Percentiles rank a stretch among this genome's conserved stretches.
These are phyloP conservation scores for Henricia sp. DNA, from an alignment of 53 echinoderm and acorn worm genomes.

Conservation along the genomic window DNA sequence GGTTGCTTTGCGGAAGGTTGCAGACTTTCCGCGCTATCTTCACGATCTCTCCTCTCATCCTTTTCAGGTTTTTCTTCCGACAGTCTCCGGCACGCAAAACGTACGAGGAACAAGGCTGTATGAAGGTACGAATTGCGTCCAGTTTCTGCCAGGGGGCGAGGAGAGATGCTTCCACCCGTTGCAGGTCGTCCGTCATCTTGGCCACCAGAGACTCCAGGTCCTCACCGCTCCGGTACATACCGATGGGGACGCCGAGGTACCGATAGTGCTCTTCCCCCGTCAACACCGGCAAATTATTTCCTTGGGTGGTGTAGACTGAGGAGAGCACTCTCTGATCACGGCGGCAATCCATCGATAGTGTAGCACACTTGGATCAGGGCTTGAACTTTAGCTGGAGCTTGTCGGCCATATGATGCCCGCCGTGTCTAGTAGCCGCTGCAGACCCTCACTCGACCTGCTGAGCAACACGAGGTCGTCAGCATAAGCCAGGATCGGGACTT, in stretches of 20 bases:
- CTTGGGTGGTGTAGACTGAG: not conserved
- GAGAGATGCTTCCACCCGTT: constrained; percentile 11
- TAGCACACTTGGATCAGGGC: constrained; percentile 15
- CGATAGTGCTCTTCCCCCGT: constrained; percentile 31
- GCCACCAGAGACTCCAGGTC: constrained; percentile 10
- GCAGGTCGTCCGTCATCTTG: constrained; percentile 6
- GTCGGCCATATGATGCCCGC: constrained; percentile 25
- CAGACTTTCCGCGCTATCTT: constrained; percentile 18
- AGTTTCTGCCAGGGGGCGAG: constrained; percentile 51
- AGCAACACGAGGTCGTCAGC: constrained; percentile 23
- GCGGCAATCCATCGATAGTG: constrained; percentile 16
- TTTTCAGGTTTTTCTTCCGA: constrained; percentile 1
- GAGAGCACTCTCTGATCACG: not conserved
- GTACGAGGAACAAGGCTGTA: constrained; percentile 12
- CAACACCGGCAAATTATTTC: not conserved
- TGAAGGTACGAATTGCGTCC: constrained; percentile 24
- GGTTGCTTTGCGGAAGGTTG: not conserved
- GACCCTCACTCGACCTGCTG: not conserved
- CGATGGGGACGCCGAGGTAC: constrained; percentile 47
- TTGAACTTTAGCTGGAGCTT: constrained; percentile 40
- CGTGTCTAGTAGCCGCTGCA: constrained; percentile 1
- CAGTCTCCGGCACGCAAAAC: constrained; percentile 16
- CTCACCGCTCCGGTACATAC: constrained; percentile 26
- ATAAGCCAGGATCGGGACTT: constrained; percentile 13
- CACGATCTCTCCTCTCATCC: not conserved